phyloP scores from a whole-genome alignment of 2,113 vertebrate species.

The Paramormyrops kingsleyae region DNA sequence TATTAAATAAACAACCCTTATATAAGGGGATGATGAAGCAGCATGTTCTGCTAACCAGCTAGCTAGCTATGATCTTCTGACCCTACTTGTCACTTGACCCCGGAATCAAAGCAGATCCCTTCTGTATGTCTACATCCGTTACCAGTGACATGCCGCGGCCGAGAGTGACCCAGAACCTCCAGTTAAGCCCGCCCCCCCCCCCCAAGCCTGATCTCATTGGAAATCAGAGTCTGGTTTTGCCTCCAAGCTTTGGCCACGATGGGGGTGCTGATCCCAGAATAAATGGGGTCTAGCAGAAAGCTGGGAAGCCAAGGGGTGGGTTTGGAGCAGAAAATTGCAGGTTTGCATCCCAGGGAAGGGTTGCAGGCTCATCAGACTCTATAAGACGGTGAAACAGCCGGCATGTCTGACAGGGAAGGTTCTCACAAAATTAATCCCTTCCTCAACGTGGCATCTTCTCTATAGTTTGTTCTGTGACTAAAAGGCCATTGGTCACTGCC shows the following conservation, averaged over 20 bases:
- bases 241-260: not conserved
- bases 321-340: not conserved
- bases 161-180: not conserved
- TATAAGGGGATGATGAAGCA: not conserved
- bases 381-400: not conserved
- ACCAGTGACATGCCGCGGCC: not conserved
- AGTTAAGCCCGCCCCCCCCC: not conserved
- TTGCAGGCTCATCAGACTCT: not conserved
- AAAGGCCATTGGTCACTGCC: not conserved
- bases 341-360: not conserved
- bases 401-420: not conserved
- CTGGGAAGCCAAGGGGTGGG: not conserved
- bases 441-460: not conserved
- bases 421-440: not conserved
- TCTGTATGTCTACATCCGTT: not conserved
- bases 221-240: not conserved
- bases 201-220: not conserved
- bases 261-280: not conserved
- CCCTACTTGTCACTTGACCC: not conserved
- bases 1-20: not conserved
- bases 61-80: not conserved
- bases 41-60: not conserved
- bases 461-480: not conserved
- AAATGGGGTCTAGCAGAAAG: not conserved
- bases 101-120: not conserved